Percentiles rank a stretch among this genome's conserved stretches.
phyloP scores from a whole-genome alignment of 2,797 vertebrate species.

The Xenops minutus region DNA sequence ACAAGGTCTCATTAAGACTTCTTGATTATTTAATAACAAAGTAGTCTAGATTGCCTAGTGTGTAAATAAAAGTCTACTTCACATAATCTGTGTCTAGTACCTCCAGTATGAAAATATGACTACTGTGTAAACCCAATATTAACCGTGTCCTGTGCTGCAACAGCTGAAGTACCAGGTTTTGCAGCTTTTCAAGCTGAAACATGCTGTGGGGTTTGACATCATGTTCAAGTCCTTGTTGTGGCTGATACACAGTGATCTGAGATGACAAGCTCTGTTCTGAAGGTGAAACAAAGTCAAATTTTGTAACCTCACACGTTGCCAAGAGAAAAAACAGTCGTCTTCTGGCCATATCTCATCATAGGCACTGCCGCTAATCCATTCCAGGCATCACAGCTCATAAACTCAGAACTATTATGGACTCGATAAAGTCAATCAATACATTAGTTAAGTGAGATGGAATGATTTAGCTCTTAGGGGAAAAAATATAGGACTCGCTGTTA shows the following conservation, averaged over 20 bases:
- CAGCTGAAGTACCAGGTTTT: background rate
- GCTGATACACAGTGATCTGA: background rate
- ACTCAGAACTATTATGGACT: conserved; percentile 49
- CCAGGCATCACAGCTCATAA: conserved; percentile 55
- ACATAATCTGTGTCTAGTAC: background rate
- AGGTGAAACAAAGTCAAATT: conserved; percentile 32
- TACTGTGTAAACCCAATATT: background rate
- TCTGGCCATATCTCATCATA: background rate
- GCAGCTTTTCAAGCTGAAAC: background rate
- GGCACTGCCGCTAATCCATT: conserved; percentile 37
- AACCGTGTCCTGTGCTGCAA: background rate
- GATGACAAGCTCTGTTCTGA: background rate
- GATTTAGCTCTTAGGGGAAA: conserved; percentile 12
- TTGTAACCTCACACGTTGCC: background rate
- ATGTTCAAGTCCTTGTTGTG: background rate
- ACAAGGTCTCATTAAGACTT: background rate
- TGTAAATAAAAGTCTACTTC: background rate
- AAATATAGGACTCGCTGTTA: background rate
- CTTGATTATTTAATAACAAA: background rate
- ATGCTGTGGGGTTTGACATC: background rate
- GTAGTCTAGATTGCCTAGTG: background rate
- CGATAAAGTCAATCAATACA: conserved; percentile 40
- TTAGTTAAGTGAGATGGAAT: conserved; percentile 62
- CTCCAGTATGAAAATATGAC: background rate
- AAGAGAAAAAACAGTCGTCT: background rate